These are phyloP conservation scores for Zosterops japonicus DNA, from an alignment of 2,113 vertebrate genomes.

Conservation along the genomic window DNA sequence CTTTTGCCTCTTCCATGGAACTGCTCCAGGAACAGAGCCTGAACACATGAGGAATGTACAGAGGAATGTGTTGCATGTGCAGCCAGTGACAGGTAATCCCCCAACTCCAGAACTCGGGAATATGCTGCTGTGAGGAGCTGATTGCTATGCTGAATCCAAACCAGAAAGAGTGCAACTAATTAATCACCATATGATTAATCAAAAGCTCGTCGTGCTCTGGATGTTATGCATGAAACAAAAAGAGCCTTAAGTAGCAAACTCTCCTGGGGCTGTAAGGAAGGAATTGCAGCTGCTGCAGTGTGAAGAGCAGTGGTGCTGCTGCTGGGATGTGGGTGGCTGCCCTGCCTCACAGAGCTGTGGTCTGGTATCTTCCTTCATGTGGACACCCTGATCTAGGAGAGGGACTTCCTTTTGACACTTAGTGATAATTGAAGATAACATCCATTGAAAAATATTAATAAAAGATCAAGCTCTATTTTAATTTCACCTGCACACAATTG, in stretches of 20 bases:
- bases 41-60: neutral
- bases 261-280: neutral
- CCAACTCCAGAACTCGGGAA: neutral
- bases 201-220: neutral
- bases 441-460: neutral
- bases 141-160: neutral
- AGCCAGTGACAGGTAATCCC: neutral
- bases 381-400: neutral
- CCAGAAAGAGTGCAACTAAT: neutral
- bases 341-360: fast-evolving
- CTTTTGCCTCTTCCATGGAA: neutral
- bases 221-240: neutral
- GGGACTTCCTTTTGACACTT: neutral
- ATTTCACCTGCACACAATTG: neutral
- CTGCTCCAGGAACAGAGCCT: neutral
- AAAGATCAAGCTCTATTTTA: neutral
- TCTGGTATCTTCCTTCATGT: neutral
- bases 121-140: neutral
- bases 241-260: conserved; percentile 1
- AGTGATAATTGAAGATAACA: neutral
- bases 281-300: neutral
- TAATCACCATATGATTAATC: conserved; percentile 52
- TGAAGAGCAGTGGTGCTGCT: neutral
- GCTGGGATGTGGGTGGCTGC: neutral
- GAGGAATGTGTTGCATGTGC: neutral